Base-by-base conservation (phyloP, 2,888 invertebrate genomes). In the Epiperipatus broadwayi region DNA sequence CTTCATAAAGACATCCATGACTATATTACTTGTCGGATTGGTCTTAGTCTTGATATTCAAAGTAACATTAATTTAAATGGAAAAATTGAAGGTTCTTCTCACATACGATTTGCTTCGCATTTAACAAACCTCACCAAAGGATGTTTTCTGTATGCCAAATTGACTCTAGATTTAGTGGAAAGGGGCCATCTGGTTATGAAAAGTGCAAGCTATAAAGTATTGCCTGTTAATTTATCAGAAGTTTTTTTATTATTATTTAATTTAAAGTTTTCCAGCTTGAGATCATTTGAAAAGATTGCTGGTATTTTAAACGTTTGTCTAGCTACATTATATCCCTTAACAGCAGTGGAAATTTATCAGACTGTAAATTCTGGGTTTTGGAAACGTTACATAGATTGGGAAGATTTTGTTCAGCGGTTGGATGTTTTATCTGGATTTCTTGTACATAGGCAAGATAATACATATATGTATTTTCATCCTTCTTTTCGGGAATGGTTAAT, bases 401-500 rank as follows among this genome's bases (percentile, higher is more conserved):
- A 78, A 41, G 87, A 89, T 48, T 89, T 91, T 57, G 67, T 81
- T 46, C 77, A 79, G 54, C 69, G 85, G 54, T 80, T 93, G 55
- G 78, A 83, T 53, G 64, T 75, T 44, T 68, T 93, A 21, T 71
- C 78, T 37, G 84, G 83, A 35, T 81, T 91, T 52, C 67, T 95
- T 15, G 78, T 87, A 40, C 81, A 81, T 58, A 71, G 89, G 37
- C 69, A 79, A 51, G 91, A 91, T 60, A 80, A 81, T 57, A 85
- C 87, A 0, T 87, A 81, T 63, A 87, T 91, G 83, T 87, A 91
- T 61, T 89, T 91, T 63, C 93, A 95, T 58, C 87, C 91, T 0
- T 85, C 89, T 3, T 85, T 95, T 64, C 78, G 93, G 67, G 93
- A 95, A 65, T 95, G 93, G 93, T 67, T 93, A 44, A 75, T 81